phyloP scores from a whole-genome alignment of 2,113 vertebrate species.

The Carollia perspicillata region DNA sequence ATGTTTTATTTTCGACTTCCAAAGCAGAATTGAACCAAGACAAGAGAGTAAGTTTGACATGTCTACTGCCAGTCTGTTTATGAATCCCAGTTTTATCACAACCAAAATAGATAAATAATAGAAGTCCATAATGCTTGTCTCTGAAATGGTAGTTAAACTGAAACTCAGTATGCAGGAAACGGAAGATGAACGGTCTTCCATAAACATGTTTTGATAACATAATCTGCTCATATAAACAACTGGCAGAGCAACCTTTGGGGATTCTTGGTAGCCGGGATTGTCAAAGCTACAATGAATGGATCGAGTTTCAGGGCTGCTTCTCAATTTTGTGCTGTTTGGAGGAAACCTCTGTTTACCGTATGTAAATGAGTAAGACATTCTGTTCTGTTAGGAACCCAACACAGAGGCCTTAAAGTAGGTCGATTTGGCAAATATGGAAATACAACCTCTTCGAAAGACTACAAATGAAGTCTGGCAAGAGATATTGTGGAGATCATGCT shows the following conservation, averaged over 20 bases:
- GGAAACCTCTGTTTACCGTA: conserved; percentile 82
- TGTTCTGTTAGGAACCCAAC: conserved; percentile 77
- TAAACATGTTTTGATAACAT: conserved; percentile 75
- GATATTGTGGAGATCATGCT: background rate
- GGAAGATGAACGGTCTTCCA: conserved; percentile 72
- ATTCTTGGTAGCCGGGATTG: conserved; percentile 73
- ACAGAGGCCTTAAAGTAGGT: conserved; percentile 53
- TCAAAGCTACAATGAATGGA: conserved; percentile 76
- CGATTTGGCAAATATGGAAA: conserved; percentile 58
- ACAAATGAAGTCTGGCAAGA: conserved; percentile 24
- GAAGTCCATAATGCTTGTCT: conserved; percentile 57
- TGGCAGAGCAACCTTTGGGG: conserved; percentile 73
- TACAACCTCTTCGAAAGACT: conserved; percentile 26
- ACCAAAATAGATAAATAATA: conserved; percentile 70
- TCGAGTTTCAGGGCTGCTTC: conserved; percentile 80
- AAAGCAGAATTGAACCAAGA: conserved; percentile 58
- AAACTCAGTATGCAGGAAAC: conserved; percentile 64
- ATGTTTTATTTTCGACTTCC: conserved; percentile 63
- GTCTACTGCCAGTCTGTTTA: conserved; percentile 55
- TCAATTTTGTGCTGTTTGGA: conserved; percentile 74
- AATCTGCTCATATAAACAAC: conserved; percentile 78
- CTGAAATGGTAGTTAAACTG: conserved; percentile 62
- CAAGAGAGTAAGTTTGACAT: conserved; percentile 67
- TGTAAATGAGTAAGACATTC: conserved; percentile 83
- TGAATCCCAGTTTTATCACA: conserved; percentile 68